Evolutionary conservation across 2,797 vertebrate genomes (phyloP), one percentile per base, ranked within the genome.

Genomic region (Hyperoplus immaculatus): DNA sequence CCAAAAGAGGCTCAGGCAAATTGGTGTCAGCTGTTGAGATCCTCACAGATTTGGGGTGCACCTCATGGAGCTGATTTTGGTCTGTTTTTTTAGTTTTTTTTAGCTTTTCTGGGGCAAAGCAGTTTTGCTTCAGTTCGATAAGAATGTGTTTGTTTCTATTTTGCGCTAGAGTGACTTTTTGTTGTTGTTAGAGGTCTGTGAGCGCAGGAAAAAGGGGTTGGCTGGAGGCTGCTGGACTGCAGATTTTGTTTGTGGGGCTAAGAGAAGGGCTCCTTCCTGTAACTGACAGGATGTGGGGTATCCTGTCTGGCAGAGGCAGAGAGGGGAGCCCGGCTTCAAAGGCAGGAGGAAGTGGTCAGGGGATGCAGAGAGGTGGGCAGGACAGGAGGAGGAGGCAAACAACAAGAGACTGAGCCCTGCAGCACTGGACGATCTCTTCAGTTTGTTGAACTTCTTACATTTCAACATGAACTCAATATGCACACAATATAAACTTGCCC

Each of bases 281-380:
- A 87, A 89, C 80, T 83, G 72, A 84, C 93, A 94, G 93, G 94
- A 95, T 93, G 93, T 90, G 90, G 93, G 91, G 91, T 90, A 89
- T 94, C 91, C 93, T 94, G 93, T 93, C 92, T 94, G 90, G 87
- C 84, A 87, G 72, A 78, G 64, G 81, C 82, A 66, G 67, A 87
- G 78, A 85, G 84, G 79, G 82, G 76, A 70, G 74, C 69, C 59
- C 8, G 1, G 89, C 91, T 93, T 94, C 90, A 95, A 94, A 95
- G 92, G 87, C 85, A 82, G 57, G 65, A 91, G 91, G 92, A 95
- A 94, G 88, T 87, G 89, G 88, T 90, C 86, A 90, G 84, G 88
- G 82, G 90, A 92, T 84, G 88, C 73, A 83, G 84, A 79, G 85
- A 75, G 72, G 84, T 86, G 80, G 72, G 76, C 62, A 85, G 88